Percentiles rank a stretch among this genome's conserved stretches.
These are phyloP conservation scores for Piaya cayana DNA, from an alignment of 2,113 vertebrate genomes.

Conservation along the genomic window DNA sequence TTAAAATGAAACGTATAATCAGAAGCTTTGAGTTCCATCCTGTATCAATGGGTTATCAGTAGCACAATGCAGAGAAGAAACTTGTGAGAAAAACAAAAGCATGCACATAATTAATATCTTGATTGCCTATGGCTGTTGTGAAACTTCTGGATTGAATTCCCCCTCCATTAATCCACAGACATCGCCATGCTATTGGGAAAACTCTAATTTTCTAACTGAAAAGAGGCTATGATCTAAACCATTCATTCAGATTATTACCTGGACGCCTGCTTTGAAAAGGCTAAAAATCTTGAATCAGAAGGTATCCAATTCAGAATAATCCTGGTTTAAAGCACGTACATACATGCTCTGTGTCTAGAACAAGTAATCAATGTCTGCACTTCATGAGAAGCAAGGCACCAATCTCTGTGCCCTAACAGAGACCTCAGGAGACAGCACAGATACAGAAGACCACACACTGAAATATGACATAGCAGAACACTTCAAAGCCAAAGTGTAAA, in stretches of 20 bases:
- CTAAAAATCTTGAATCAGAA: neutral
- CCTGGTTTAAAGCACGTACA: neutral
- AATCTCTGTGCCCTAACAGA: neutral
- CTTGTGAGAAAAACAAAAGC: neutral
- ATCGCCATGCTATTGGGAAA: neutral
- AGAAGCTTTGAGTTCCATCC: neutral
- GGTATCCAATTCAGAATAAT: neutral
- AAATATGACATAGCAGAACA: neutral
- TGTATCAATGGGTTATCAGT: neutral
- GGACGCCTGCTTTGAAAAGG: neutral
- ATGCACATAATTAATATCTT: accelerated
- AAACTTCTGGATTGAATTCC: neutral
- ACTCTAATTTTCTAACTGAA: neutral
- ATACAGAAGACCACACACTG: neutral
- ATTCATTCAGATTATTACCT: neutral
- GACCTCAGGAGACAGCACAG: neutral
- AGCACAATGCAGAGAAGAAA: neutral
- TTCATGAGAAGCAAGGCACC: neutral
- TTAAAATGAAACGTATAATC: neutral
- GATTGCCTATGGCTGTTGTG: neutral
- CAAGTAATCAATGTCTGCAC: neutral
- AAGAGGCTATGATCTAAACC: neutral
- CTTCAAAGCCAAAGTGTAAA: neutral
- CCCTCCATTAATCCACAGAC: neutral
- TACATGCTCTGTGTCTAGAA: neutral